Evolutionary conservation across 2,888 invertebrate species (phyloP), one percentile per base, ranked within the genome.

Genomic region (Dicycla oo): DNA sequence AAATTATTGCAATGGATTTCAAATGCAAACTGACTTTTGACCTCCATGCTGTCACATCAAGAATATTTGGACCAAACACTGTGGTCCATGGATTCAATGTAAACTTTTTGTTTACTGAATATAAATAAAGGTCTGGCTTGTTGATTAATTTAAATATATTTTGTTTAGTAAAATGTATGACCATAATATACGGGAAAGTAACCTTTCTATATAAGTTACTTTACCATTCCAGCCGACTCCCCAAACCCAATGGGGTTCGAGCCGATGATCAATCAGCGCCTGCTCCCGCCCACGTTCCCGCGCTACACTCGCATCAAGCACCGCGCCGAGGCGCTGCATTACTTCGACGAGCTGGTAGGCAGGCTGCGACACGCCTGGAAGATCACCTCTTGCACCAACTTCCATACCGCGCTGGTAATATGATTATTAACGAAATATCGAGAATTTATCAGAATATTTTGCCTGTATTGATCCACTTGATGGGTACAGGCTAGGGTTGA

Each of bases 201-300:
- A 61, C 26, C 61, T 5, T 43, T 26, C 38, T 43, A 20, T 26
- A 45, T 26, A 26, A 61, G 43, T 45, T 47, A 30, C 45, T 62
- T 47, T 62, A 47, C 45, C 49, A 65, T 75, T 83, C 3, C 88
- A 97, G 97, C 96, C 23, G 97, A 98, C 86, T 97, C 97, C 78
- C 97, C 98, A 11, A 97, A 97, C 90, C 97, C 98, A n/a, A 97
- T 98, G 97, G 99, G 99, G 1, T 99, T 99, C 94, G 99, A 99
- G 90, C 99, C 99, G 5, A 97, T 99, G 93, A 98, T 99, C 58
- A 99, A 99, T 95, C 99, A 99, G 93, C 97, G 99, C 57, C 96
- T 99, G 64, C 96, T 99, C 69, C 99, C 99, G n/a, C 99, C 99
- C 0, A 99, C 99, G 26, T 99, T 99, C 96, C 99, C 99, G 0